Evolutionary conservation across 2,113 vertebrate genomes (phyloP).

Genomic region (Riparia riparia): DNA sequence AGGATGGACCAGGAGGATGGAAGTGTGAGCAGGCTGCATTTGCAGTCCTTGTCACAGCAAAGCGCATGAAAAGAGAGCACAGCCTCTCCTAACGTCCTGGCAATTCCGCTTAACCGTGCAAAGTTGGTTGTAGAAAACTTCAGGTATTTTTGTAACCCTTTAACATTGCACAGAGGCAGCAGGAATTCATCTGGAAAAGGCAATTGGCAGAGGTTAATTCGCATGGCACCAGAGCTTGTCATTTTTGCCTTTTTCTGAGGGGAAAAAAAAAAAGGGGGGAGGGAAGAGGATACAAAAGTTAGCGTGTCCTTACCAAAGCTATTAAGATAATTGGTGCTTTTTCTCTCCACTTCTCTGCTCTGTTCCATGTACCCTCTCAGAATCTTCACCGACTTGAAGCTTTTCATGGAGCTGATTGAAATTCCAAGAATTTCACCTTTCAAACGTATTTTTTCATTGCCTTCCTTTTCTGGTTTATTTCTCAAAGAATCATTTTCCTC

Average conservation of each 20-base stretch:
- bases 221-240: not conserved
- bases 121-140: not conserved
- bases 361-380: not conserved
- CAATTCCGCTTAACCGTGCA: not conserved
- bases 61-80: not conserved
- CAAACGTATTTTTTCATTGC: not conserved
- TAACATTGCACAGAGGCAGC: not conserved
- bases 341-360: not conserved
- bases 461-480: not conserved
- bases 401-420: not conserved
- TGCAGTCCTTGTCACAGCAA: not conserved
- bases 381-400: not conserved
- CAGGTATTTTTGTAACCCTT: not conserved
- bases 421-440: not conserved
- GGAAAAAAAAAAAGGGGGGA: fast-evolving
- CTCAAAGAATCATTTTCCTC: not conserved
- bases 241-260: not conserved
- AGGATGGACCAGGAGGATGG: not conserved
- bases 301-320: not conserved
- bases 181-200: not conserved
- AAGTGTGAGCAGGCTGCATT: fast-evolving
- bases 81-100: not conserved
- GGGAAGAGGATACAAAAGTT: not conserved
- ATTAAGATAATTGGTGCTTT: not conserved
- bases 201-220: not conserved